Base-by-base conservation (phyloP, 1,140 invertebrate species). In the Drosophila ohnishii region DNA sequence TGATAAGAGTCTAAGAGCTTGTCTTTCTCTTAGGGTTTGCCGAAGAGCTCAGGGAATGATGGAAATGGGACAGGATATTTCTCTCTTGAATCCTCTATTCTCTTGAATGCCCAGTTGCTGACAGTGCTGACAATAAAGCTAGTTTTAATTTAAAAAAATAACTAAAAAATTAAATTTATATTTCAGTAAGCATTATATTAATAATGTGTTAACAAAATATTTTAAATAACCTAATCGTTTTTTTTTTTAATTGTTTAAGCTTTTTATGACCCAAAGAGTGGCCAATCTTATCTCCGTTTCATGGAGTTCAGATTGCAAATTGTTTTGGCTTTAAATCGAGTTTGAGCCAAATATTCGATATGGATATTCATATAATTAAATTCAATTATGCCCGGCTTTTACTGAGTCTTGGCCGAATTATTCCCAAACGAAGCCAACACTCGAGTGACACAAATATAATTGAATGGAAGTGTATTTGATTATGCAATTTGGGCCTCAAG, bases 21-120 rank as follows among this genome's bases (percentile, higher is more conserved):
- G 10, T 0, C 16, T 5, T 14, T 34, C 81, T 84, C 81, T 84
- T 85, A 40, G 16, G 2, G 0, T 13, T 56, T 13, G 9, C 0
- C 6, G 9, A 85, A 85, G 78, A 85, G 82, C 25, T 34, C 5
- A 11, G 9, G 39, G 40, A 55, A 47, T 69, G 53, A 22, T 77
- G 62, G 39, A 22, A 67, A 35, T 58, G 78, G 28, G 72, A 80
- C 66, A 50, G 25, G 7, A 47, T 6, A 14, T 11, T 19, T 10
- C 16, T 47, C 44, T 25, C 6, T 47, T 47, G 13, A 25, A 14
- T 25, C 13, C 13, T 14, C 13, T 32, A 2, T 8, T 45, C 44
- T 22, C 44, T 45, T 45, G 3, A 22, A 22, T 13, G 11, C 3
- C 4, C 16, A 11, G 16, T 45, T 13, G 6, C 11, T 6, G 11